Evolutionary conservation across 2,113 vertebrate species (phyloP).

Genomic region (Parus major): DNA sequence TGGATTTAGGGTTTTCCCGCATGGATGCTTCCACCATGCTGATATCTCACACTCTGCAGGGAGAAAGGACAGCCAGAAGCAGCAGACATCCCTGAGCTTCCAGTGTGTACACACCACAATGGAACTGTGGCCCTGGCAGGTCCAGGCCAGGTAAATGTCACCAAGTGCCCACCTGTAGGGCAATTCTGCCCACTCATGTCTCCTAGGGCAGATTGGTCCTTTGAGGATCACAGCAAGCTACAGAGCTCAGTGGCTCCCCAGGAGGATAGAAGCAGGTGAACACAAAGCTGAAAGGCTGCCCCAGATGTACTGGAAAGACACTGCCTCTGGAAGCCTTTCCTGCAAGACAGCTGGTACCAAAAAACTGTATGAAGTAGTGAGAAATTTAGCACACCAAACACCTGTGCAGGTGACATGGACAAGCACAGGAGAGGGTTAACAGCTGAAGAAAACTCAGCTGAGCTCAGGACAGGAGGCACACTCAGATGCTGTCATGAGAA

Average conservation of each 20-base stretch:
- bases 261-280: neutral
- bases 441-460: neutral
- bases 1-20: neutral
- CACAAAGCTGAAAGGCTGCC: neutral
- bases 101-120: accelerated
- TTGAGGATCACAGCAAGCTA: neutral
- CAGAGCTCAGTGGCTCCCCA: neutral
- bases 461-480: neutral
- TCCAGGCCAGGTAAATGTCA: neutral
- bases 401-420: neutral
- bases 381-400: neutral
- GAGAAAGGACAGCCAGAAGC: neutral
- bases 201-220: neutral
- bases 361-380: neutral
- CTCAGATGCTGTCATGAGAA: neutral
- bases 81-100: neutral
- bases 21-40: neutral
- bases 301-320: neutral
- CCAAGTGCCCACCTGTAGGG: neutral
- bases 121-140: neutral
- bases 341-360: neutral
- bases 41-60: neutral
- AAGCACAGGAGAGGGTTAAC: neutral
- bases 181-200: neutral
- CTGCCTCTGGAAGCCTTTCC: neutral